Percentiles rank a stretch among this genome's conserved stretches.
These are phyloP conservation scores for Formica selysi DNA, from an alignment of 1,140 invertebrate species.

Conservation along the genomic window DNA sequence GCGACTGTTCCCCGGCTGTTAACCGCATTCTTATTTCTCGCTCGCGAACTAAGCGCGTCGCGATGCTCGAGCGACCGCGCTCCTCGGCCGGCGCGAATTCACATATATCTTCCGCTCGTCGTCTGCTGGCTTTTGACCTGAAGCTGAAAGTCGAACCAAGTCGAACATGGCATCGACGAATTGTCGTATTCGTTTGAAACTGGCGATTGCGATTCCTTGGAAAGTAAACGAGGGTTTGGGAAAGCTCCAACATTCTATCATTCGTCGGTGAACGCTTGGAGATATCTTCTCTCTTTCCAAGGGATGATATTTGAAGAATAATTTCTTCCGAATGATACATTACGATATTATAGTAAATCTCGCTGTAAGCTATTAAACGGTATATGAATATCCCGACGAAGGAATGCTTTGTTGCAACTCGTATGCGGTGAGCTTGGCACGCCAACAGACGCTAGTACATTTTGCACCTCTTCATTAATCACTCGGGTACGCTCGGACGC, in stretches of 20 bases:
- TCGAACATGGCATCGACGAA: neutral
- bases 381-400: slow-evolving; percentile 66
- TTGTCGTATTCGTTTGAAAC: neutral
- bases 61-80: slow-evolving; percentile 49
- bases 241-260: neutral
- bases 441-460: slow-evolving; percentile 65
- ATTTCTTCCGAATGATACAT: too few species aligned
- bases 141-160: neutral
- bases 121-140: slow-evolving; percentile 46
- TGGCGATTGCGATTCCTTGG: neutral
- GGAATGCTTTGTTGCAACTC: slow-evolving; percentile 69
- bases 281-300: too few species aligned
- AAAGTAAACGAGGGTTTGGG: neutral
- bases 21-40: slow-evolving; percentile 62
- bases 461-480: slow-evolving; percentile 73
- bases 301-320: too few species aligned
- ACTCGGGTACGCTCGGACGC: slow-evolving; percentile 50
- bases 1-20: slow-evolving; percentile 67
- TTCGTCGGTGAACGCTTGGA: neutral
- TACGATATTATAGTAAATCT: neutral
- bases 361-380: slow-evolving; percentile 35
- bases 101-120: slow-evolving; percentile 56
- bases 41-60: slow-evolving; percentile 1
- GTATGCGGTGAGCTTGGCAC: slow-evolving; percentile 53
- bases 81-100: slow-evolving; percentile 19